Percentiles rank a stretch among this genome's conserved stretches.
Evolutionary conservation across 2,797 vertebrate species (phyloP).

Genomic region (Thaleichthys pacificus): DNA sequence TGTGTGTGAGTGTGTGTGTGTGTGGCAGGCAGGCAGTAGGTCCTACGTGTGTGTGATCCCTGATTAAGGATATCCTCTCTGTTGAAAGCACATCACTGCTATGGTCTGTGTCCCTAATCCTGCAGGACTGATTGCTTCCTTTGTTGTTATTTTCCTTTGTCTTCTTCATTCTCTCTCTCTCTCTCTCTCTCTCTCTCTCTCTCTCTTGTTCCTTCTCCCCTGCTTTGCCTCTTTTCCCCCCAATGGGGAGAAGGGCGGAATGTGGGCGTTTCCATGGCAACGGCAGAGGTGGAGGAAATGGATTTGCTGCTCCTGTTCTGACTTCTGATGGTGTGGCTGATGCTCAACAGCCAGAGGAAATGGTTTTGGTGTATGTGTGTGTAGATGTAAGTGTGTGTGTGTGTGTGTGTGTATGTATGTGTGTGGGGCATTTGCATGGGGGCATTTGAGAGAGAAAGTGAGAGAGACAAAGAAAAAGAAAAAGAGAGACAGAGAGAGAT

Average conservation of each 20-base stretch:
- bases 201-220: constrained; percentile 9
- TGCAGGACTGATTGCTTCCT: constrained; percentile 16
- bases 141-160: constrained; percentile 25
- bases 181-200: neutral
- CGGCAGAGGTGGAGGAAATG: constrained; percentile 56
- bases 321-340: constrained; percentile 42
- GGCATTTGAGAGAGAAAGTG: neutral
- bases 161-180: constrained; percentile 16
- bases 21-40: neutral
- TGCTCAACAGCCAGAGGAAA: constrained; percentile 7
- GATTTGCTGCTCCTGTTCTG: constrained; percentile 53
- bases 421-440: neutral
- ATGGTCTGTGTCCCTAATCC: constrained; percentile 21
- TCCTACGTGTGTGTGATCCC: neutral
- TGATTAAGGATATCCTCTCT: constrained; percentile 4
- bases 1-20: neutral
- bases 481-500: neutral
- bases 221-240: neutral
- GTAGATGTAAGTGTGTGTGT: constrained; percentile 18
- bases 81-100: constrained; percentile 9
- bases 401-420: neutral
- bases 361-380: constrained; percentile 44
- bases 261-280: constrained; percentile 68
- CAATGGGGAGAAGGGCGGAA: constrained; percentile 38
- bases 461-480: neutral